Evolutionary conservation across 2,888 invertebrate genomes (phyloP).

Genomic region (Esperia sulphurella): DNA sequence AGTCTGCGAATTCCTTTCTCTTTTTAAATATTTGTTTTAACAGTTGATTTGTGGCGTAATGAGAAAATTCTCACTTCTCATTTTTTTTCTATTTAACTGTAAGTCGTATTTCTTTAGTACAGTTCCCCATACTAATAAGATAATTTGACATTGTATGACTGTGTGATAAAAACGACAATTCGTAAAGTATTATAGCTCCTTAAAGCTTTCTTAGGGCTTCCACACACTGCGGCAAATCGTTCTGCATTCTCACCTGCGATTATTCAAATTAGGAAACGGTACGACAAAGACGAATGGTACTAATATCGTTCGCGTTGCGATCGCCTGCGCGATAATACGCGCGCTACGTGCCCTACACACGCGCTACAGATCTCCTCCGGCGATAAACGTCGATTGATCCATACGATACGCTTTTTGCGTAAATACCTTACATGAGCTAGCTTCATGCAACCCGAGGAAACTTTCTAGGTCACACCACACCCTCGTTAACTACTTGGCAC

Average conservation of each 20-base stretch:
- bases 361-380: conserved; percentile 66
- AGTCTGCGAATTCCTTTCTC: conserved; percentile 72
- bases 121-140: no score
- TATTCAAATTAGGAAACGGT: conserved; percentile 77
- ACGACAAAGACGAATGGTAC: conserved; percentile 78
- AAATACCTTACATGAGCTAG: conserved; percentile 58
- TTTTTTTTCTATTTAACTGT: conserved; percentile 36
- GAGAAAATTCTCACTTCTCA: conserved; percentile 70
- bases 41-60: conserved; percentile 76
- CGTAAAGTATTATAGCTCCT: conserved; percentile 13
- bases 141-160: background rate
- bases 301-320: conserved; percentile 71
- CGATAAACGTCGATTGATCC: conserved; percentile 75
- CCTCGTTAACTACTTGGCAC: background rate
- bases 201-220: conserved; percentile 28
- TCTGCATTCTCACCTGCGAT: conserved; percentile 75
- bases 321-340: conserved; percentile 60
- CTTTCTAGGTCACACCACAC: conserved; percentile 7
- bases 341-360: conserved; percentile 67
- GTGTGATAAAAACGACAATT: conserved; percentile 5
- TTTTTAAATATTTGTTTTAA: conserved; percentile 77
- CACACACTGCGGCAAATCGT: conserved; percentile 59
- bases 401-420: conserved; percentile 73
- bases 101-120: no score
- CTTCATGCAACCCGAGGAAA: conserved; percentile 42